Evolutionary conservation across 2,113 vertebrate genomes (phyloP).

Genomic region (Hemibagrus wyckioides): DNA sequence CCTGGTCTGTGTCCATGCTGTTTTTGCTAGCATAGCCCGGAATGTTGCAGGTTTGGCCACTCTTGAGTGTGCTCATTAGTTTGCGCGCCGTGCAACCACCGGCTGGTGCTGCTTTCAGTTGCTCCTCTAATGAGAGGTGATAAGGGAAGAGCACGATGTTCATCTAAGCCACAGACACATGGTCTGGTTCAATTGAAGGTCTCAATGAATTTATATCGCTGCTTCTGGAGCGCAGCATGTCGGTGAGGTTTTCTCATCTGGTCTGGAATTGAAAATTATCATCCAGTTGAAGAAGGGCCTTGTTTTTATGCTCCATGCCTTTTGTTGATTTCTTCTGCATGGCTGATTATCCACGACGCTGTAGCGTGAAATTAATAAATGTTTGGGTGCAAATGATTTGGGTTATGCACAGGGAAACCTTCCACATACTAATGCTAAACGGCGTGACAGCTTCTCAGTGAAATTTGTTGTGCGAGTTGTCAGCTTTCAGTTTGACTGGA

Average conservation of each 20-base stretch:
- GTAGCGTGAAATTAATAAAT: neutral
- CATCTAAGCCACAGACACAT: neutral
- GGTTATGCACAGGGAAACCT: neutral
- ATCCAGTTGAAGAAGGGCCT: neutral
- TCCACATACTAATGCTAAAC: neutral
- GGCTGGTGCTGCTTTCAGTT: conserved; percentile 24
- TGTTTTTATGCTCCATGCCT: neutral
- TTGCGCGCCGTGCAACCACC: conserved; percentile 1
- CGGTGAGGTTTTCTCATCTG: conserved; percentile 9
- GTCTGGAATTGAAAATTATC: conserved; percentile 1
- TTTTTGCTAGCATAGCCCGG: neutral
- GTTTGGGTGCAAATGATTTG: neutral
- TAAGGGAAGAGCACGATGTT: conserved; percentile 34
- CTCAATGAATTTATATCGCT: conserved; percentile 9
- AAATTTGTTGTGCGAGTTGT: neutral
- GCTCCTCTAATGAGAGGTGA: conserved; percentile 47
- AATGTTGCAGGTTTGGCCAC: conserved; percentile 5
- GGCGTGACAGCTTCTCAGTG: too few relatives aligned
- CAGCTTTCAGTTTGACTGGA: neutral
- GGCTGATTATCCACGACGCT: neutral
- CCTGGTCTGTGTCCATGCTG: neutral
- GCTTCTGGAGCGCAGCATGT: neutral
- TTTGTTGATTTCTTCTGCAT: neutral
- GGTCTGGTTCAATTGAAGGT: neutral
- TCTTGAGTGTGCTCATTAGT: conserved; percentile 34